Base-by-base conservation (phyloP, 92 coral and sea anemone genomes). In the Palythoa grandis region DNA sequence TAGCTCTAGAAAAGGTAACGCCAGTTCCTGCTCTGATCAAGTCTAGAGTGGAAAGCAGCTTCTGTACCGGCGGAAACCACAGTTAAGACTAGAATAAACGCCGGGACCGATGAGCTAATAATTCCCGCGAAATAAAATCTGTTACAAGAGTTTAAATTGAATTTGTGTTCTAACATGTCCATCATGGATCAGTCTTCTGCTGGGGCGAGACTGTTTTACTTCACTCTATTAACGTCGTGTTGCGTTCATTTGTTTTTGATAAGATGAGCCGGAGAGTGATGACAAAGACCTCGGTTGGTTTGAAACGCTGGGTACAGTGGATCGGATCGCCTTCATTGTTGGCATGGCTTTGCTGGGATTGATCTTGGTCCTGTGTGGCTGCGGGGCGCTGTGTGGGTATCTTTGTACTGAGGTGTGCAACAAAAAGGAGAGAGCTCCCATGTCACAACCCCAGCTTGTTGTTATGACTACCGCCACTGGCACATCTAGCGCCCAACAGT, bases 321-420 rank as follows among this genome's bases (percentile, higher is more conserved):
- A 37, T 40, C 56, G 48, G 15, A 80, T 80, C 54, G 74, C 39
- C 24, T 66, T 80, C 85, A 80, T 80, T 1, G 63, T 48, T 25
- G 75, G 61, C 17, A 65, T 80, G 74, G 57, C 3, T 6, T 52
- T 66, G 13, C 23, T 80, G 2, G 75, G 85, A n/a, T 52, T 80
- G 24, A 0, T 22, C 2, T 23, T 80, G 23, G 47, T 80, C n/a
- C 38, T 67, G 3, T 80, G 85, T 47, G 57, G 84, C 39, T 80
- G 85, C 47, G 85, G 85, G 15, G 75, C 47, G 8, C 85, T 80
- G 11, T 80, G 39, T 5, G 85, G 85, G 58, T 80, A 39, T 22
- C 85, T 80, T 2, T 80, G 85, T 50, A 80, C 85, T 0, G 85
- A 80, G 85, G 85, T 80, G 40, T 80, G 74, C 60, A 80, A 80